Conservation (phyloP, 35 echinoderm and acorn worm genomes). For the Ophiothrix spiculata region DNA sequence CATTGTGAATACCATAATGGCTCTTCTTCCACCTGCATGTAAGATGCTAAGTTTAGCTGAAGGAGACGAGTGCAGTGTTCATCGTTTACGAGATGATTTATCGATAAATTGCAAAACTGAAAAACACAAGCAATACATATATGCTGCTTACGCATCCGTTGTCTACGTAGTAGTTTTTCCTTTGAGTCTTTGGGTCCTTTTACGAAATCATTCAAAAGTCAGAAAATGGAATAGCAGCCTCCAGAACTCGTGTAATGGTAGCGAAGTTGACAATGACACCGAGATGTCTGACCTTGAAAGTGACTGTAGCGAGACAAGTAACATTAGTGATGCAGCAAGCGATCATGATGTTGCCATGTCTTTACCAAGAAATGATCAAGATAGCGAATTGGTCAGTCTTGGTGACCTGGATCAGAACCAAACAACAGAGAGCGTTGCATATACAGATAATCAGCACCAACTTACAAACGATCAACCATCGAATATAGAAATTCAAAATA, state of each 20-base stretch:
- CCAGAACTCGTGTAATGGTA: too few relatives aligned
- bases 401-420: neutral
- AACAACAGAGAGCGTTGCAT: neutral
- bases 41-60: constrained; percentile 4
- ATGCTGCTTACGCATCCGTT: neutral
- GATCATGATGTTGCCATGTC: neutral
- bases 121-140: neutral
- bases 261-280: too few relatives aligned
- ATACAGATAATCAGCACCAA: neutral
- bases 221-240: too few relatives aligned
- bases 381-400: neutral
- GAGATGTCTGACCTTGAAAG: too few relatives aligned
- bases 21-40: constrained; percentile 28
- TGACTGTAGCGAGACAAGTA: neutral
- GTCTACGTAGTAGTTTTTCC: constrained; percentile 31
- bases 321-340: neutral
- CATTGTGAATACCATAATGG: constrained; percentile 15
- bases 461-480: neutral
- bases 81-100: constrained; percentile 18
- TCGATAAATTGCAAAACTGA: constrained; percentile 12
- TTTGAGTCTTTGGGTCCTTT: neutral
- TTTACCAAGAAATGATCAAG: neutral
- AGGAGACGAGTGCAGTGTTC: neutral
- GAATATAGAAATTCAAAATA: too few relatives aligned
- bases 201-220: neutral